Conservation (phyloP, 2,888 invertebrate species). For the Philaethria dido region DNA sequence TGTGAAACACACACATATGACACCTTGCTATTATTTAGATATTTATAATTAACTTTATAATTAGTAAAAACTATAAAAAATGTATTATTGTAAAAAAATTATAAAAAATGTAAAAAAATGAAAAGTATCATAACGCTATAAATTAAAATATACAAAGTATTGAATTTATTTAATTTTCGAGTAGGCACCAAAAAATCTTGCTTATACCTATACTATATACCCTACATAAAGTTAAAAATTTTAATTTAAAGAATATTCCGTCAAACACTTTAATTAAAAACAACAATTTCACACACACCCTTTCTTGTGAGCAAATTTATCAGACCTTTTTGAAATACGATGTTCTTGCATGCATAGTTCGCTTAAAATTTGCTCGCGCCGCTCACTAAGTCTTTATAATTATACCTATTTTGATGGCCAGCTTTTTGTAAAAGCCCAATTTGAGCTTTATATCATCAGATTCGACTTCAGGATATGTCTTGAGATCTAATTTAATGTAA, state of each 20-base stretch:
- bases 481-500: not conserved
- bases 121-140: too few relatives aligned
- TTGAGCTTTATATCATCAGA: constrained; percentile 5
- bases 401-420: constrained; percentile 75
- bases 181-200: too few relatives aligned
- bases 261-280: constrained; percentile 26
- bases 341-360: constrained; percentile 70
- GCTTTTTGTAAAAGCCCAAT: constrained; percentile 57
- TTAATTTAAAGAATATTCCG: constrained; percentile 4
- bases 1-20: too few relatives aligned
- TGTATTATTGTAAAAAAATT: too few relatives aligned
- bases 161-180: too few relatives aligned
- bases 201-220: too few relatives aligned
- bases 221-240: not conserved
- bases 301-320: constrained; percentile 45
- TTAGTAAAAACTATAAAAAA: too few relatives aligned
- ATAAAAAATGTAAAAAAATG: too few relatives aligned
- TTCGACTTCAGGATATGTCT: not conserved
- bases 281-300: constrained; percentile 36
- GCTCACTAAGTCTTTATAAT: constrained; percentile 63
- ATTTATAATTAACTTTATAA: too few relatives aligned
- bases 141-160: too few relatives aligned
- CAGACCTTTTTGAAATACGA: constrained; percentile 60
- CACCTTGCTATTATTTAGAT: too few relatives aligned
- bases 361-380: constrained; percentile 65